phyloP scores from a whole-genome alignment of 2,888 invertebrate species.

The Abscondita cerata region DNA sequence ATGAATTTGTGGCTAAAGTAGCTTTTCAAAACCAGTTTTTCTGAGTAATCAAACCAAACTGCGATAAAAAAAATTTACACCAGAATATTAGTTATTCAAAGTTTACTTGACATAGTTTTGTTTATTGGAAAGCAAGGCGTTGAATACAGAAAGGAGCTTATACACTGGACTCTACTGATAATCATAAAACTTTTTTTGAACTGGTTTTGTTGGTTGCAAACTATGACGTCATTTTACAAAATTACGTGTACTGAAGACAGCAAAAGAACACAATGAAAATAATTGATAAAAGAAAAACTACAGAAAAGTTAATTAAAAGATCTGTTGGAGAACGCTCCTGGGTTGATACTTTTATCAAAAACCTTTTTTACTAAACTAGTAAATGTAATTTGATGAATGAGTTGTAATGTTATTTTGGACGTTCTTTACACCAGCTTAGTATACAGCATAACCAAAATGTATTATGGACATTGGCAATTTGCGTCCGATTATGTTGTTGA shows the following conservation, averaged over 20 bases:
- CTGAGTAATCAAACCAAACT: conserved; percentile 1
- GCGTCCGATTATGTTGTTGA: background rate
- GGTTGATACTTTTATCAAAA: background rate
- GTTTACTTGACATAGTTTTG: background rate
- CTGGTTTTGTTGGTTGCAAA: background rate
- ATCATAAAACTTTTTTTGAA: background rate
- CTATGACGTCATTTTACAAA: background rate
- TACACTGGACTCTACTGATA: background rate
- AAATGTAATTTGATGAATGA: background rate
- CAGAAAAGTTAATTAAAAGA: background rate
- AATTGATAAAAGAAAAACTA: too few species aligned
- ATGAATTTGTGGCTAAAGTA: conserved; percentile 1
- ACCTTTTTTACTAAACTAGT: background rate
- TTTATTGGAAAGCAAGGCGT: conserved; percentile 7
- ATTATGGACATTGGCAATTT: background rate
- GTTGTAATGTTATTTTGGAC: background rate
- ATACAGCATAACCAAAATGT: conserved; percentile 2
- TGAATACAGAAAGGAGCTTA: background rate
- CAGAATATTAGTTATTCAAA: background rate
- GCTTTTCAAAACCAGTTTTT: conserved; percentile 1
- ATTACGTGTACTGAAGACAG: background rate
- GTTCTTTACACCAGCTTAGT: background rate
- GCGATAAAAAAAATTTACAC: conserved; percentile 11
- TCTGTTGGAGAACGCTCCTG: background rate
- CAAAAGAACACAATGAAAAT: background rate